A percentile compares a stretch with the other conserved stretches of the same genome.
These are phyloP conservation scores for Ctenopoma kingsleyae DNA, from an alignment of 2,797 vertebrate species.

Conservation along the genomic window DNA sequence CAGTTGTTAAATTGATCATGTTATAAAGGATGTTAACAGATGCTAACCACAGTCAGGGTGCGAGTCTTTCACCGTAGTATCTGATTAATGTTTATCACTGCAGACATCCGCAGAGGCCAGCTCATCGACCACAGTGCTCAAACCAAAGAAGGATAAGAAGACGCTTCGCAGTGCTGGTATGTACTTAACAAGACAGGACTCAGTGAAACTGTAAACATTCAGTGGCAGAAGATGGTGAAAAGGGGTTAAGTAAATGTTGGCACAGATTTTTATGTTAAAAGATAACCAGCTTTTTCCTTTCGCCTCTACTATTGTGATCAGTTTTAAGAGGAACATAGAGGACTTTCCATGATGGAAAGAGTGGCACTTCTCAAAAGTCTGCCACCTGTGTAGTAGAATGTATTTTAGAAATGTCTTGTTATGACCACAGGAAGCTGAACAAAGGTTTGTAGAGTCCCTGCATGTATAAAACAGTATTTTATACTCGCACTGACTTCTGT, in stretches of 20 bases:
- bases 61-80: not conserved
- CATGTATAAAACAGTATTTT: too few relatives aligned
- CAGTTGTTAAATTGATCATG: too few relatives aligned
- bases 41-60: not conserved
- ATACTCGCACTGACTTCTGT: too few relatives aligned
- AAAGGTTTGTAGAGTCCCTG: too few relatives aligned
- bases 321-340: too few relatives aligned
- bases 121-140: constrained; percentile 74
- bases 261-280: not conserved
- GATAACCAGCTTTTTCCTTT: too few relatives aligned
- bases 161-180: constrained; percentile 87
- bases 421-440: too few relatives aligned
- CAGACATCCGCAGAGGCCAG: constrained; percentile 80
- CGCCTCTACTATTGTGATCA: too few relatives aligned
- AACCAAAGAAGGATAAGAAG: constrained; percentile 88
- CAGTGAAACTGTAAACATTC: not conserved
- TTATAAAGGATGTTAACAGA: not conserved
- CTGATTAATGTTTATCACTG: constrained; percentile 13
- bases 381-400: too few relatives aligned
- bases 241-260: not conserved
- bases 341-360: too few relatives aligned
- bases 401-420: too few relatives aligned
- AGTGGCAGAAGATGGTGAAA: not conserved
- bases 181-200: constrained; percentile 27
- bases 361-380: too few relatives aligned